Conservation (phyloP, 2,888 invertebrate species). For the Drosophila bunnanda region DNA sequence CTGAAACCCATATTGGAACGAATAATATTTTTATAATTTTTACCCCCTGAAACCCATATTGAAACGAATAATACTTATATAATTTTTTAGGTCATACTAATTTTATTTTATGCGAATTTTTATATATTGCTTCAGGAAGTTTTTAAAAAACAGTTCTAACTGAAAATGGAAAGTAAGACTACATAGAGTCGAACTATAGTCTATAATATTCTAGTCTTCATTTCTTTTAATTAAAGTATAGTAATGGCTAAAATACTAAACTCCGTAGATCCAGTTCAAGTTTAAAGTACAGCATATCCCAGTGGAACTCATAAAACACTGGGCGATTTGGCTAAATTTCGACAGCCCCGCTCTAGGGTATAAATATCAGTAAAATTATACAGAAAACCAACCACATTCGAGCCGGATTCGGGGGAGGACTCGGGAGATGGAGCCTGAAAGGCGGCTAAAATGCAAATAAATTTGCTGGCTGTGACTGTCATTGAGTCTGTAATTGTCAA, state of each 20-base stretch:
- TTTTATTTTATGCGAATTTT: not conserved
- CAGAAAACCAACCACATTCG: constrained; percentile 2
- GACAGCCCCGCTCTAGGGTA: constrained; percentile 28
- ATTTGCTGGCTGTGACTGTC: constrained; percentile 74
- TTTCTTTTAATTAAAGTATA: not conserved
- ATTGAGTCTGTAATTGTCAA: constrained; percentile 76
- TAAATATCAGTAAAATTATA: constrained; percentile 36
- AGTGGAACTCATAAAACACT: constrained; percentile 7
- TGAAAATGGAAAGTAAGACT: not conserved
- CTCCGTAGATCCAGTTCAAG: not conserved
- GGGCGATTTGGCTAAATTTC: constrained; percentile 5
- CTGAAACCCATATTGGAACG: not conserved
- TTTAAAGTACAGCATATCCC: not conserved
- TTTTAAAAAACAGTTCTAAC: not conserved
- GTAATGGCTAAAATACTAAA: not conserved
- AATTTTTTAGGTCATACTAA: not conserved
- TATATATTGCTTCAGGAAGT: not conserved
- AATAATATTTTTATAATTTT: not conserved
- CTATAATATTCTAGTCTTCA: not conserved
- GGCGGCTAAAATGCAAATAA: constrained; percentile 73
- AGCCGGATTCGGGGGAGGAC: constrained; percentile 1
- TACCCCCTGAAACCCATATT: not conserved
- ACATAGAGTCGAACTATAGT: not conserved
- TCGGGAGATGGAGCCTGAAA: constrained; percentile 27
- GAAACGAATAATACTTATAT: not conserved